phyloP scores from a whole-genome alignment of 2,113 vertebrate genomes.

The Poeciliopsis turrubarensis region DNA sequence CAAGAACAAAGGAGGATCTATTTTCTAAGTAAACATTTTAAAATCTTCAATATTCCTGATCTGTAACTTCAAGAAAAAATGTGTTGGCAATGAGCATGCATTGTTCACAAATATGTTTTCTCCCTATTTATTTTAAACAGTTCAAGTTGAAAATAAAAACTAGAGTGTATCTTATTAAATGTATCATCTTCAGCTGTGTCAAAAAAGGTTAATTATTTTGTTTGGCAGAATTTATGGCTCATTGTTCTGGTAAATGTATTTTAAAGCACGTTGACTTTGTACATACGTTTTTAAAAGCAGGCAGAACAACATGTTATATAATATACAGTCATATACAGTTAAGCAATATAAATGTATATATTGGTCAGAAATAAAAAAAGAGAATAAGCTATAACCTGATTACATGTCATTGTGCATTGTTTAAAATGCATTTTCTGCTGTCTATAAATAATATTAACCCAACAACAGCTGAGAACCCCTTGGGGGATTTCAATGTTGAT shows the following conservation, averaged over 20 bases:
- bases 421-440: background rate
- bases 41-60: background rate
- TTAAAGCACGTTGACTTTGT: background rate
- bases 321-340: background rate
- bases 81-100: background rate
- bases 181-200: background rate
- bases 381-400: background rate
- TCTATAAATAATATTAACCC: background rate
- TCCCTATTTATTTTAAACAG: background rate
- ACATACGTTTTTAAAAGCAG: background rate
- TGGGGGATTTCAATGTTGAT: background rate
- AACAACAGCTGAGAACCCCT: background rate
- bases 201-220: background rate
- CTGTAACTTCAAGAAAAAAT: background rate
- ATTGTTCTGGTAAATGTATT: background rate
- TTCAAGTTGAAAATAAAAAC: background rate
- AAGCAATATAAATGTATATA: background rate
- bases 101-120: background rate
- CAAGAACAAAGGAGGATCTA: background rate
- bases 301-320: background rate
- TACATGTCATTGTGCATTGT: conserved; percentile 10
- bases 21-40: background rate
- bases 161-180: background rate
- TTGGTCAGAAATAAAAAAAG: background rate
- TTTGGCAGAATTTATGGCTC: background rate